Conservation (phyloP, 2,797 vertebrate genomes). For the Triplophysa yarkandensis region DNA sequence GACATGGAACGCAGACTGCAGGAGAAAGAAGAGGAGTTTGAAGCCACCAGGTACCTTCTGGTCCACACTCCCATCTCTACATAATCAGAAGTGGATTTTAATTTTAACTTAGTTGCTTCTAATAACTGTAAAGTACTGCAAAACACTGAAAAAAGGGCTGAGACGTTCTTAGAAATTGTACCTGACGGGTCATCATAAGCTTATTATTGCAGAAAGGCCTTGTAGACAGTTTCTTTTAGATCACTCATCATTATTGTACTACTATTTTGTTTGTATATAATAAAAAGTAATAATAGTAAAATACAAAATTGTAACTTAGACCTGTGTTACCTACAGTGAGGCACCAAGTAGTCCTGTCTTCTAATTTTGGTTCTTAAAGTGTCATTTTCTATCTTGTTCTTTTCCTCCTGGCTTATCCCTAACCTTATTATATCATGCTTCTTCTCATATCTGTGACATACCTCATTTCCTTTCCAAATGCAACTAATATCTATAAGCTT, state of each 20-base stretch:
- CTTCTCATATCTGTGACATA: not conserved
- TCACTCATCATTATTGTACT: too few species aligned
- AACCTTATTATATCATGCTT: not conserved
- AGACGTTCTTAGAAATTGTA: too few species aligned
- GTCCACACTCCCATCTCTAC: not conserved
- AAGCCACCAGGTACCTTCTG: constrained; percentile 70
- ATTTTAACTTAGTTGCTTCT: not conserved
- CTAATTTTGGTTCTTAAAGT: not conserved
- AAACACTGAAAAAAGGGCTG: too few species aligned
- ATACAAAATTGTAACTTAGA: too few species aligned
- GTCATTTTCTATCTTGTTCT: constrained; percentile 4
- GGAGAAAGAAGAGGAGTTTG: constrained; percentile 82
- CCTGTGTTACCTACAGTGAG: too few species aligned
- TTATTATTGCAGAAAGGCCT: too few species aligned
- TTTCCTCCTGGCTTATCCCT: constrained; percentile 15
- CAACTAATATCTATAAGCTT: not conserved
- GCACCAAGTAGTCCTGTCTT: too few species aligned
- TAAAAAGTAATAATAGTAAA: too few species aligned
- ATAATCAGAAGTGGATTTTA: not conserved
- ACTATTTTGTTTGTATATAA: too few species aligned
- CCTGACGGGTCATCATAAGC: too few species aligned
- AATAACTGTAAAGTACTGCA: not conserved
- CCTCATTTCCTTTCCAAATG: not conserved
- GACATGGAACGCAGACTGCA: constrained; percentile 79
- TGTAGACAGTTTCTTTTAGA: too few species aligned